These are phyloP conservation scores for Myrmecobius fasciatus DNA, from an alignment of 2,113 vertebrate species.

Conservation along the genomic window DNA sequence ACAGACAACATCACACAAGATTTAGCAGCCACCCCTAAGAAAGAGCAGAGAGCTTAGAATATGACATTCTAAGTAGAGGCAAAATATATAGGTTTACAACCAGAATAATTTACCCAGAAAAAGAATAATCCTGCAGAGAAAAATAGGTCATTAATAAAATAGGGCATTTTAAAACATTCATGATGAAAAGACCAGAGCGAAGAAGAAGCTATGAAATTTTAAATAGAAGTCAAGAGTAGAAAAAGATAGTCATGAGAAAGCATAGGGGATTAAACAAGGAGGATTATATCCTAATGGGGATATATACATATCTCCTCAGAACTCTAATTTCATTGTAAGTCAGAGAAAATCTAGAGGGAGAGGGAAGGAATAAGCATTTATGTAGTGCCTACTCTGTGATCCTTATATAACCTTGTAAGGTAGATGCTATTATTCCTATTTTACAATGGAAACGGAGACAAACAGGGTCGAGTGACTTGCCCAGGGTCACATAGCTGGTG, in stretches of 20 bases:
- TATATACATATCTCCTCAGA: background rate
- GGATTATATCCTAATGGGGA: background rate
- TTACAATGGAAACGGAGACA: background rate
- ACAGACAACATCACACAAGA: background rate
- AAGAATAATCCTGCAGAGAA: background rate
- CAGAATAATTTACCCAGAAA: background rate
- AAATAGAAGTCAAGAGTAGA: background rate
- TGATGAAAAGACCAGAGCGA: background rate
- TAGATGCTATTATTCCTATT: background rate
- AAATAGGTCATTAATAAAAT: background rate
- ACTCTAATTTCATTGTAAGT: background rate
- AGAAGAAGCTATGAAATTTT: background rate
- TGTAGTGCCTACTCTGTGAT: background rate
- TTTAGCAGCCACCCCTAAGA: background rate
- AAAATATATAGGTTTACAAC: too few relatives aligned
- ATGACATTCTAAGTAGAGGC: background rate
- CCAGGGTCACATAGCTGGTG: too few relatives aligned
- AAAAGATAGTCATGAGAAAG: background rate
- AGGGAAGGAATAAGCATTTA: background rate
- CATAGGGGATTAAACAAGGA: background rate
- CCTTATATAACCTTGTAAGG: background rate
- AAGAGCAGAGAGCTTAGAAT: background rate
- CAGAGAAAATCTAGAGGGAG: background rate
- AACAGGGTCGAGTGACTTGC: too few relatives aligned
- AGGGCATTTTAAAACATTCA: background rate